A percentile compares a stretch with the other conserved stretches of the same genome.
These are phyloP conservation scores for Kradibia gibbosae DNA, from an alignment of 1,140 invertebrate genomes.

Conservation along the genomic window DNA sequence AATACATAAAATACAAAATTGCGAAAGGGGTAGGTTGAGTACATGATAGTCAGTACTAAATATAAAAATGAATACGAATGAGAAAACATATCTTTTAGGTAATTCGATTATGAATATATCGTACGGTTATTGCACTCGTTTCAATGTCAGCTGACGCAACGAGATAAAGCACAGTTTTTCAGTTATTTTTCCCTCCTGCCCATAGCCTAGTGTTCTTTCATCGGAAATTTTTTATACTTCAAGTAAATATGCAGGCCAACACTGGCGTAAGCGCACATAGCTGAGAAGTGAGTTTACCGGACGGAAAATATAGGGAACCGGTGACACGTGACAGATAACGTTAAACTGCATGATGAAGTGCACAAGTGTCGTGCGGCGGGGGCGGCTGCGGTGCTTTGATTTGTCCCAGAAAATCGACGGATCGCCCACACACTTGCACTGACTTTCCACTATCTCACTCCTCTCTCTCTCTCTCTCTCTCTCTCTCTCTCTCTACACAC, in stretches of 20 bases:
- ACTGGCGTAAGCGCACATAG: neutral
- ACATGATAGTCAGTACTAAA: neutral
- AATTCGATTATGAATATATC: slow-evolving; percentile 32
- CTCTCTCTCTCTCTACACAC: neutral
- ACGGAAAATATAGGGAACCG: slow-evolving; percentile 48
- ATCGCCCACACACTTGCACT: neutral
- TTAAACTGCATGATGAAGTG: slow-evolving; percentile 49
- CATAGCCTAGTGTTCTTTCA: neutral
- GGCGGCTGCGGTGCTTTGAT: slow-evolving; percentile 5
- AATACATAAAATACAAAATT: too few species aligned
- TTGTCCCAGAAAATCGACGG: slow-evolving; percentile 32
- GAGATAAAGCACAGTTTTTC: slow-evolving; percentile 41
- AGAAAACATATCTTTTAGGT: neutral
- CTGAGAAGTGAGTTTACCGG: slow-evolving; percentile 29
- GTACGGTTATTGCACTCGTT: slow-evolving; percentile 35
- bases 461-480: neutral
- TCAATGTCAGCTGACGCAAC: slow-evolving; percentile 29
- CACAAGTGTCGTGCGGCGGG: slow-evolving; percentile 15
- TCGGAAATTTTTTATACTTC: slow-evolving; percentile 20
- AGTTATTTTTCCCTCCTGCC: slow-evolving; percentile 16
- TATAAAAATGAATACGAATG: neutral
- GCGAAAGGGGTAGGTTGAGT: too few species aligned
- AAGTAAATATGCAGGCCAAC: slow-evolving; percentile 29
- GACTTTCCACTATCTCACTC: neutral
- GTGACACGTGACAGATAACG: slow-evolving; percentile 51